Evolutionary conservation across 2,888 invertebrate species (phyloP).

Genomic region (Drosophila aldrichi): DNA sequence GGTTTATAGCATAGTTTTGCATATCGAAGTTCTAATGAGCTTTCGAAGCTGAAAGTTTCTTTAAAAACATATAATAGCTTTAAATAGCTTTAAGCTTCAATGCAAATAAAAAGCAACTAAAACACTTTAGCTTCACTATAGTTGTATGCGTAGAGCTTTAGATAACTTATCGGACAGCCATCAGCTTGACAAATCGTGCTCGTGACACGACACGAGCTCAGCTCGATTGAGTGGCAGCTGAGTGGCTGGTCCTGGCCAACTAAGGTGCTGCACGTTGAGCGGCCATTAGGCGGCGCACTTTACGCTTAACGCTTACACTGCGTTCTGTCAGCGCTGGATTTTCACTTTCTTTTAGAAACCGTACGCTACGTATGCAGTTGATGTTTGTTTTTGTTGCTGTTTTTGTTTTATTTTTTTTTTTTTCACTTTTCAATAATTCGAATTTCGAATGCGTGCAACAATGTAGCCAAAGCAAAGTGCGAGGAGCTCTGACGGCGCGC

Average conservation of each 20-base stretch:
- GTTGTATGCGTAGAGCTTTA: neutral
- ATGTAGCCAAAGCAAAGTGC: constrained; percentile 48
- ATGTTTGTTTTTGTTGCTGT: constrained; percentile 7
- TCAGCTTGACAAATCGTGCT: constrained; percentile 3
- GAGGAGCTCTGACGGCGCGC: constrained; percentile 16
- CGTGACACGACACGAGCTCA: constrained; percentile 36
- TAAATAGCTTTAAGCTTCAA: neutral
- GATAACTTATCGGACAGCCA: no score
- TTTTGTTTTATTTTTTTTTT: constrained; percentile 10
- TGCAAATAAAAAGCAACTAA: fast-evolving
- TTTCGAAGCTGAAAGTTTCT: no score
- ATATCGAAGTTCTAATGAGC: no score
- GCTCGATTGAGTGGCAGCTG: constrained; percentile 16
- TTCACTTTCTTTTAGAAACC: constrained; percentile 81
- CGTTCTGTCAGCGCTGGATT: constrained; percentile 70
- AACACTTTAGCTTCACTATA: neutral
- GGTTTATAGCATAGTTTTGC: no score
- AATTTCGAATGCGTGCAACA: constrained; percentile 77
- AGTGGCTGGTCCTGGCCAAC: constrained; percentile 74
- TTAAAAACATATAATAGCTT: no score
- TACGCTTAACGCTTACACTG: constrained; percentile 58
- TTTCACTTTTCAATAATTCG: constrained; percentile 77
- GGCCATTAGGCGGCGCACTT: constrained; percentile 72
- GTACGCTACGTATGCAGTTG: constrained; percentile 23
- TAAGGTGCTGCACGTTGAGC: constrained; percentile 54